Conservation (phyloP, 2,888 invertebrate species). For the Elaeidobius kamerunicus region DNA sequence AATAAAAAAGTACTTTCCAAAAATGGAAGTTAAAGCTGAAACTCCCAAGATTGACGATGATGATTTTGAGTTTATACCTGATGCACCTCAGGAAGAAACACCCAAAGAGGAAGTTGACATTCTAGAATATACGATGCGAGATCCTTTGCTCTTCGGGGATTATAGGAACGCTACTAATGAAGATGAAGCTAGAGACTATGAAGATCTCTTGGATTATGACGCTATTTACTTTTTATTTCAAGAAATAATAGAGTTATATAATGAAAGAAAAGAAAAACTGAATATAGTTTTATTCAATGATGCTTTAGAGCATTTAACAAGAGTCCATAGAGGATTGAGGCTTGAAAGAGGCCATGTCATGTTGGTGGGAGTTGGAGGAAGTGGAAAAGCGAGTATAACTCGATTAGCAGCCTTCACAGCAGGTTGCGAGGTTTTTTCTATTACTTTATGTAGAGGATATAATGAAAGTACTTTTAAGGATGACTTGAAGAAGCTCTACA, state of each 20-base stretch:
- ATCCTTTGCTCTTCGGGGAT: conserved; percentile 86
- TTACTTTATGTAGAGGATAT: conserved; percentile 81
- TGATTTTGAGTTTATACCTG: conserved; percentile 33
- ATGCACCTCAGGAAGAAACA: conserved; percentile 31
- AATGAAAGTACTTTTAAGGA: conserved; percentile 80
- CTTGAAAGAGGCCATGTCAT: conserved; percentile 82
- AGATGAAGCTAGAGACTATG: conserved; percentile 76
- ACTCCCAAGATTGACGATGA: conserved; percentile 34
- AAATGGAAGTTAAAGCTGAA: conserved; percentile 47
- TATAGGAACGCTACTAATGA: conserved; percentile 82
- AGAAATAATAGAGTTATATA: conserved; percentile 87
- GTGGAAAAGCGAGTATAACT: conserved; percentile 82
- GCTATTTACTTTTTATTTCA: conserved; percentile 84
- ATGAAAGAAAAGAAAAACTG: conserved; percentile 70
- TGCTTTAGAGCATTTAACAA: conserved; percentile 85
- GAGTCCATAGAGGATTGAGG: conserved; percentile 80
- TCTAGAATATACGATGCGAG: conserved; percentile 69
- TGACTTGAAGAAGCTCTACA: conserved; percentile 79
- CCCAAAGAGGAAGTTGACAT: conserved; percentile 46
- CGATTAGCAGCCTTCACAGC: conserved; percentile 81
- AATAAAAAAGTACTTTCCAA: conserved; percentile 58
- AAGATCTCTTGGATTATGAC: conserved; percentile 86
- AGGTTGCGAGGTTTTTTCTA: conserved; percentile 77
- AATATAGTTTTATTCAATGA: conserved; percentile 87
- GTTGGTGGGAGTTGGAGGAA: conserved; percentile 85